phyloP scores from a whole-genome alignment of 2,888 invertebrate genomes.

The Uloborus plumipes region DNA sequence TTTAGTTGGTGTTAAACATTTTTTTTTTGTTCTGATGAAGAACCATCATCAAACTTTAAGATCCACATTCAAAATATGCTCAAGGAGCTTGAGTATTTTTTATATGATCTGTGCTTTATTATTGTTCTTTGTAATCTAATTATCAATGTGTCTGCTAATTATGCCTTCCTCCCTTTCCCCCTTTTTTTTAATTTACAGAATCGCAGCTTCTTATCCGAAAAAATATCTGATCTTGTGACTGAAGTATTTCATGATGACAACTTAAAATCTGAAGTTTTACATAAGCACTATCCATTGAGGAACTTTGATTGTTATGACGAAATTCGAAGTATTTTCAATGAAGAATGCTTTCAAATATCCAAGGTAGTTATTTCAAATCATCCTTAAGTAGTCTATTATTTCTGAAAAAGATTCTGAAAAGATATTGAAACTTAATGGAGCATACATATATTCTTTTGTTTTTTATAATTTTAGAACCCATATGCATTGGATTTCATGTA shows the following conservation, averaged over 20 bases:
- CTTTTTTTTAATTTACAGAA: conserved; percentile 67
- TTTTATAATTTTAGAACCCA: conserved; percentile 69
- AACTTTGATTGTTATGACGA: conserved; percentile 72
- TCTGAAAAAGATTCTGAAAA: too few species aligned
- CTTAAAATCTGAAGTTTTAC: conserved; percentile 66
- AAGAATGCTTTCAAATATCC: conserved; percentile 71
- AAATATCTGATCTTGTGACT: conserved; percentile 69
- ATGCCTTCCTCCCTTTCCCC: too few species aligned
- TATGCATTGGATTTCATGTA: conserved; percentile 72
- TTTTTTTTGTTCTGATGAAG: too few species aligned
- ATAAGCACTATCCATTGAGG: conserved; percentile 67
- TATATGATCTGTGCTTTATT: too few species aligned
- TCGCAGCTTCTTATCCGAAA: conserved; percentile 69
- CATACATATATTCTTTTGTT: conserved; percentile 25
- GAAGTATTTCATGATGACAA: conserved; percentile 60
- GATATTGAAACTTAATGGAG: not conserved
- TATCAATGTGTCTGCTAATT: too few species aligned
- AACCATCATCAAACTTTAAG: too few species aligned
- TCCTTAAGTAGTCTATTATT: too few species aligned
- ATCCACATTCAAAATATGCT: too few species aligned
- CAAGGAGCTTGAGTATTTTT: too few species aligned
- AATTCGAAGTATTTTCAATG: conserved; percentile 69
- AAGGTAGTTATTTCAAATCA: conserved; percentile 69
- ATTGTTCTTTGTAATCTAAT: too few species aligned
- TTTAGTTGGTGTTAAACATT: too few species aligned